Base-by-base conservation (phyloP, 2,888 invertebrate species). In the Synergus japonicus region DNA sequence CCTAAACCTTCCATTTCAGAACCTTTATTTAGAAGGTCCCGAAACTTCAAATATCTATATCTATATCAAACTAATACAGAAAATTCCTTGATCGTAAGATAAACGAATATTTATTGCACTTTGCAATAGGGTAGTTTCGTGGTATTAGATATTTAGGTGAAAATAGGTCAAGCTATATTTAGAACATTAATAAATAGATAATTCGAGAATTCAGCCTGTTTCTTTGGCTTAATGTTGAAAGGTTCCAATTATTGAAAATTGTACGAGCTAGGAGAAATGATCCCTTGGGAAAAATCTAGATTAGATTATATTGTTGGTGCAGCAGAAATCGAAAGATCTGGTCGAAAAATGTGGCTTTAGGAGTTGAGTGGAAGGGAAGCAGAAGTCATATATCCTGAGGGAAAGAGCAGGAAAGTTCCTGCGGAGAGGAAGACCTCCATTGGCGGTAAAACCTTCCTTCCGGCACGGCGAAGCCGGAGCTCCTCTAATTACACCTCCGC, bases 401-500 rank as follows among this genome's bases (percentile, higher is more conserved):
- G 49, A 43, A 65, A 60, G 76, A 49, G 69, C 54, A 64, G 54
- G 49, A 85, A 84, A 82, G 82, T 85, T 85, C 79, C 77, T 80
- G 77, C 79, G 77, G 79, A 78, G 82, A 83, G 81, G 78, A 63
- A 79, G 49, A 79, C 82, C 83, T 78, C 77, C 79, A 83, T 85
- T 82, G 82, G 76, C 79, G 79, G 83, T 81, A 83, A 86, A 85
- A 86, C 83, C 84, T 83, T 85, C 79, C 85, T 86, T 86, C 84
- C 83, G 83, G 77, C 67, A 58, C 37, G 18, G 63, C 79, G 78
- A 81, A 83, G 81, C 80, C 79, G 78, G 80, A 46, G 63, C 82
- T 82, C 79, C 80, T 83, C 84, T 87, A 87, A 87, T 87, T 87
- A 88, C 85, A 83, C 78, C 79, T 77, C 63, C 79, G 77, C 67